A percentile compares a stretch with the other conserved stretches of the same genome.
phyloP scores from a whole-genome alignment of 2,113 vertebrate species.

The Carassius gibelio region DNA sequence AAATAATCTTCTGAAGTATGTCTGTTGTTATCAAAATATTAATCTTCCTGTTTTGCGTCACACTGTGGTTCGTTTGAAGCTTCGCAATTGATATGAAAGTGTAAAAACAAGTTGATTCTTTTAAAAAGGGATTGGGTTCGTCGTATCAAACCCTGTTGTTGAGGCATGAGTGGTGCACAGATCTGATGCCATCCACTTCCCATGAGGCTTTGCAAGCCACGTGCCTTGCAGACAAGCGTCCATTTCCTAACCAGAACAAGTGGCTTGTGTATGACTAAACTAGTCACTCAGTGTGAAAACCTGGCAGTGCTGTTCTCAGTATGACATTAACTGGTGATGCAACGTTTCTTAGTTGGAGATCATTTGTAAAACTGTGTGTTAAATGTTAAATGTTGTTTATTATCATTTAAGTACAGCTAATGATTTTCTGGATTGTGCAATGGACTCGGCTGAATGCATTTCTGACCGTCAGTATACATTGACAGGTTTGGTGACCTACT shows the following conservation, averaged over 20 bases:
- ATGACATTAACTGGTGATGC: neutral
- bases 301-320: neutral
- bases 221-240: constrained; percentile 38
- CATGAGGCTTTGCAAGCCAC: constrained; percentile 55
- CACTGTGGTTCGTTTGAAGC: neutral
- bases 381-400: neutral
- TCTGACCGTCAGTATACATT: constrained; percentile 3
- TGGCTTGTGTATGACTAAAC: constrained; percentile 22
- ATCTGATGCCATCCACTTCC: constrained; percentile 43
- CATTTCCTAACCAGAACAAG: constrained; percentile 21
- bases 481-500: constrained; percentile 47
- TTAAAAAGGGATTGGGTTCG: neutral
- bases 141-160: neutral
- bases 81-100: neutral
- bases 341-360: neutral
- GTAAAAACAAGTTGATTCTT: neutral
- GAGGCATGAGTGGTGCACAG: neutral
- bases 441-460: neutral
- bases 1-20: neutral
- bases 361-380: neutral
- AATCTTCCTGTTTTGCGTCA: neutral
- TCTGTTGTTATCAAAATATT: neutral
- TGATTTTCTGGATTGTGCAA: neutral
- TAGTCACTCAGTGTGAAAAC: neutral
- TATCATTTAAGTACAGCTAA: neutral